Conservation (phyloP, 2,797 vertebrate genomes). For the Lutjanus argentimaculatus region DNA sequence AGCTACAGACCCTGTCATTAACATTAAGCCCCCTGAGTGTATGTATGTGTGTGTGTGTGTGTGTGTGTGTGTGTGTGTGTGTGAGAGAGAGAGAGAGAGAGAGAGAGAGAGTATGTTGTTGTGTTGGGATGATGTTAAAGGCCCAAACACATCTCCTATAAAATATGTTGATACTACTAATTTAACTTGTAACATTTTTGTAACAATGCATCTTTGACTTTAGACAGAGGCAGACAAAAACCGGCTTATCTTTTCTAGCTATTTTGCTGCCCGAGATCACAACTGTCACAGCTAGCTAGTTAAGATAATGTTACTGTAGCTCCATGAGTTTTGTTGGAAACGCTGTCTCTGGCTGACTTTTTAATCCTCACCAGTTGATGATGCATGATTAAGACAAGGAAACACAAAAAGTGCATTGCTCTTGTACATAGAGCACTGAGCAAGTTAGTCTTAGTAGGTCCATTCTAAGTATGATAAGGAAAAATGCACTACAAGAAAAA, state of each 20-base stretch:
- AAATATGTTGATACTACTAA: neutral
- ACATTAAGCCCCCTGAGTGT: slow-evolving; percentile 55
- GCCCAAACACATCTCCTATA: neutral
- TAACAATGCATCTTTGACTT: neutral
- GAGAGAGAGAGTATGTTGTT: slow-evolving; percentile 4
- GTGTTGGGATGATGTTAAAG: neutral
- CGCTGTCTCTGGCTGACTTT: neutral
- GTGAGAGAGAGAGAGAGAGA: neutral
- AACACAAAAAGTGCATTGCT: neutral
- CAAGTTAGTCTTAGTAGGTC: too few relatives aligned
- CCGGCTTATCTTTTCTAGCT: neutral
- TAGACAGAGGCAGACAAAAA: neutral
- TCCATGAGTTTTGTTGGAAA: neutral
- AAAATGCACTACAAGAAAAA: too few relatives aligned
- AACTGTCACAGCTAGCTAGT: neutral
- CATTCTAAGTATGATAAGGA: too few relatives aligned
- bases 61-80: slow-evolving; percentile 34
- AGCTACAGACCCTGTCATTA: slow-evolving; percentile 71
- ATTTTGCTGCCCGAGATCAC: neutral
- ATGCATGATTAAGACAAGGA: neutral
- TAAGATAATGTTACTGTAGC: neutral
- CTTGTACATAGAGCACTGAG: neutral
- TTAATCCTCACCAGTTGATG: neutral
- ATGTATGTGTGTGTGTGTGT: slow-evolving; percentile 21
- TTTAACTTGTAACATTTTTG: neutral